Evolutionary conservation across 2,888 invertebrate genomes (phyloP), one percentile per base, ranked within the genome.

Genomic region (Isotomurus palustris): DNA sequence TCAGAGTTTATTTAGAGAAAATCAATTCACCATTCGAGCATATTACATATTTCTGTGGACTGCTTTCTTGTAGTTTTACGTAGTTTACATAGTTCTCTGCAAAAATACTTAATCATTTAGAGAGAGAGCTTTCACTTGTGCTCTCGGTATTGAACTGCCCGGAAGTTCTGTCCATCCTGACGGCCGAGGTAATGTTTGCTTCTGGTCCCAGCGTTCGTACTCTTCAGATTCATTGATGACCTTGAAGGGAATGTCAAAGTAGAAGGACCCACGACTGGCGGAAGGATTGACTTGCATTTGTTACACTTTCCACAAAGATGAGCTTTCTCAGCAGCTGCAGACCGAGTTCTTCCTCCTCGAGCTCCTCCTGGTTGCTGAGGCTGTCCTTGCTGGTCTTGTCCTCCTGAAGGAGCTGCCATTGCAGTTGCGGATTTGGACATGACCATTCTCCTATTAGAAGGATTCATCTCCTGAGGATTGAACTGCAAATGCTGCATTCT

Each of bases 251-350:
- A 64, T 2, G 49, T 43, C 12, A 58, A 17, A n/a, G 47, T 40
- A 4, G 45, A 35, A 8, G 60, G 44, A 17, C 53, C 60, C 2
- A 43, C 14, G 12, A 29, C 28, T 6, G 48, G 53, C 12, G 56
- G 45, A 12, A 55, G 24, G 1, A 62, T 41, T 35, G 45, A 53
- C 44, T 65, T 65, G 28, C 65, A 65, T 45, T 65, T 65, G n/a
- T 50, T 44, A 38, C 65, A 65, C 55, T 56, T 60, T 29, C 65
- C 65, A 56, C 65, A 65, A 6, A 65, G 38, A 10, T 56, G 47
- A 14, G 47, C 12, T 19, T 17, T 38, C 14, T 14, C 19, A 14
- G 38, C 14, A 8, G 38, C 5, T 8, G 38, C n/a, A 38, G 38
- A 19, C 32, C 4, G 38, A 19, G 4, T 38, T 14, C 38, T 5